phyloP scores from a whole-genome alignment of 2,888 invertebrate species.

The Teleiodes luculella region DNA sequence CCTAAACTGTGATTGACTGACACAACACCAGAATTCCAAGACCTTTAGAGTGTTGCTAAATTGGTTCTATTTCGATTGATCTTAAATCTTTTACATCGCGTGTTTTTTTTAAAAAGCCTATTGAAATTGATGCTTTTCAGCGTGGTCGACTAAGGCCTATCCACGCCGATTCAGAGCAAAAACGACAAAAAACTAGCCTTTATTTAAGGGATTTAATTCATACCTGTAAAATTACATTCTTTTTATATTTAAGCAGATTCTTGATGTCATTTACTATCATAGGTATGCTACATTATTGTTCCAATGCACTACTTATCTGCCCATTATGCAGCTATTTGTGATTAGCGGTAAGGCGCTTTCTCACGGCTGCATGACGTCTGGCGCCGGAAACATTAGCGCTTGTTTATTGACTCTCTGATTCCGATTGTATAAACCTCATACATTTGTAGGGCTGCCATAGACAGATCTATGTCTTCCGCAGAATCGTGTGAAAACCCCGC shows the following conservation, averaged over 20 bases:
- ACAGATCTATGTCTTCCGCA: conserved; percentile 1
- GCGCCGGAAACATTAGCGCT: conserved; percentile 23
- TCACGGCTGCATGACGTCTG: conserved; percentile 41
- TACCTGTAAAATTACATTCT: too few species aligned
- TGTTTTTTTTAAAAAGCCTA: too few species aligned
- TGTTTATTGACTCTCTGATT: conserved; percentile 24
- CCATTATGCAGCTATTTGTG: conserved; percentile 3
- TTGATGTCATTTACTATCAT: too few species aligned
- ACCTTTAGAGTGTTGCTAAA: not conserved
- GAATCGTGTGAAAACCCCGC: not conserved
- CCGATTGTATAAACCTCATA: not conserved
- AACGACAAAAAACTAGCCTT: too few species aligned
- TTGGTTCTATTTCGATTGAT: not conserved
- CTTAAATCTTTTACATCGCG: too few species aligned
- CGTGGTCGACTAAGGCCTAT: too few species aligned
- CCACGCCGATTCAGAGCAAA: too few species aligned
- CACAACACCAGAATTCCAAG: not conserved
- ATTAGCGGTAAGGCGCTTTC: conserved; percentile 14
- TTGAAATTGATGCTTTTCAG: too few species aligned
- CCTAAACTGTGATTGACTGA: not conserved
- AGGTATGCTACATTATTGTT: too few species aligned
- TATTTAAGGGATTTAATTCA: too few species aligned
- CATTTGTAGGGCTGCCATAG: not conserved
- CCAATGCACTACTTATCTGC: too few species aligned
- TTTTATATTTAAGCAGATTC: too few species aligned